Percentiles rank a stretch among this genome's conserved stretches.
Evolutionary conservation across 2,888 invertebrate genomes (phyloP).

Genomic region (Drosophila neutralis): DNA sequence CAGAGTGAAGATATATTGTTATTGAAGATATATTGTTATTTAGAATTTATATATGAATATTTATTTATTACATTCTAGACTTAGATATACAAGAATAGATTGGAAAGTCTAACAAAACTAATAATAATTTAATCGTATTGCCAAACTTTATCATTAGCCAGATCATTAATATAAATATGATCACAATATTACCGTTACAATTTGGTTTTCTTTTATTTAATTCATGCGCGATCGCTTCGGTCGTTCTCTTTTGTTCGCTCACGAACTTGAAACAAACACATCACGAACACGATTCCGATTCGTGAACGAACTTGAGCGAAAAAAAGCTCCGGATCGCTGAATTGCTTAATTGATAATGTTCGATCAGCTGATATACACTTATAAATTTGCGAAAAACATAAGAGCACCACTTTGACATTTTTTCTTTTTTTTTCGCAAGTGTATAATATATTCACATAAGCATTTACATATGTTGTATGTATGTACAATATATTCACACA

Average conservation of each 20-base stretch:
- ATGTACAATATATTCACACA: not conserved
- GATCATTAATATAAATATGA: not conserved
- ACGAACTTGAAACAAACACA: not conserved
- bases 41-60: not conserved
- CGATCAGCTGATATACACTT: not conserved
- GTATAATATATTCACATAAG: not conserved
- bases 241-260: not conserved
- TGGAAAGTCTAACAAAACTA: not conserved
- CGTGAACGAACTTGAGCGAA: not conserved
- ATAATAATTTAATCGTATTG: not conserved
- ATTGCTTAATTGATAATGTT: not conserved
- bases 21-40: not conserved
- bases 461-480: not conserved
- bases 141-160: not conserved
- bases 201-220: not conserved
- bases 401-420: too few species aligned
- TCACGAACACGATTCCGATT: not conserved
- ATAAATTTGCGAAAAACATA: not conserved
- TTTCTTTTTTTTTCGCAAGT: not conserved
- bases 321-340: not conserved
- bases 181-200: not conserved
- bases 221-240: not conserved
- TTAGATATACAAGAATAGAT: not conserved
- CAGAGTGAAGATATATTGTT: conserved; percentile 82
- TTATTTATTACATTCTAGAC: not conserved